A percentile compares a stretch with the other conserved stretches of the same genome.
Conservation (phyloP, 1,140 invertebrate species). For the Neuroterus valhalla region DNA sequence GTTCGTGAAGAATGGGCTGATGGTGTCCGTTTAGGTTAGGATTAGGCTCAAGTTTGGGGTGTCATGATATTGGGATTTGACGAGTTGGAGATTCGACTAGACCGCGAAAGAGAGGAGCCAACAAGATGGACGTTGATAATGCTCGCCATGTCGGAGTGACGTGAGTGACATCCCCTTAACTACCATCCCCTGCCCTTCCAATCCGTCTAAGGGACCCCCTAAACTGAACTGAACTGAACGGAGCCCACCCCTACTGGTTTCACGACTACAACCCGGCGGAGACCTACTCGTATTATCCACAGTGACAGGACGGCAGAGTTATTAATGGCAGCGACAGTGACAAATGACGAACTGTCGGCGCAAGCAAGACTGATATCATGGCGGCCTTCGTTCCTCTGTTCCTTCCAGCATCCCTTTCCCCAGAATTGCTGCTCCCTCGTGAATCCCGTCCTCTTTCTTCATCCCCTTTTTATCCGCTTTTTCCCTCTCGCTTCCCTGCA, state of each 20-base stretch:
- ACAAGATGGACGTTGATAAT: constrained; percentile 65
- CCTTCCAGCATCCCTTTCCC: constrained; percentile 51
- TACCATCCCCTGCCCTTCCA: constrained; percentile 61
- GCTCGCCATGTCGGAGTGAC: constrained; percentile 69
- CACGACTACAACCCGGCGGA: constrained; percentile 63
- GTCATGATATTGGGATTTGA: constrained; percentile 31
- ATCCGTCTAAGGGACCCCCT: constrained; percentile 69
- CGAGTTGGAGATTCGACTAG: constrained; percentile 14
- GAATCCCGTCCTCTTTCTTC: constrained; percentile 44
- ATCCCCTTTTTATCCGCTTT: constrained; percentile 38
- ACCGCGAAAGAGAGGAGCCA: constrained; percentile 25
- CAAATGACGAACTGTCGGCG: constrained; percentile 76
- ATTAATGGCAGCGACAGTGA: constrained; percentile 76
- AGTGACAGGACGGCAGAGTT: constrained; percentile 75
- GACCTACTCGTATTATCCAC: constrained; percentile 75
- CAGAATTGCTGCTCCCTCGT: constrained; percentile 54
- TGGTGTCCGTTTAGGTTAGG: constrained; percentile 13
- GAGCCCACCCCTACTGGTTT: constrained; percentile 69
- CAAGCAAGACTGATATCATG: constrained; percentile 76
- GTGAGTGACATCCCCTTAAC: constrained; percentile 73
- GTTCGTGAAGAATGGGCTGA: background rate
- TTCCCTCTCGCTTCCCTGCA: constrained; percentile 41
- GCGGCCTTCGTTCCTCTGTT: constrained; percentile 72
- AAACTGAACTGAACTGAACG: constrained; percentile 73
- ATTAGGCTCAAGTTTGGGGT: constrained; percentile 10